Evolutionary conservation across 2,113 vertebrate genomes (phyloP), one percentile per base, ranked within the genome.

Genomic region (Sterna hirundo): DNA sequence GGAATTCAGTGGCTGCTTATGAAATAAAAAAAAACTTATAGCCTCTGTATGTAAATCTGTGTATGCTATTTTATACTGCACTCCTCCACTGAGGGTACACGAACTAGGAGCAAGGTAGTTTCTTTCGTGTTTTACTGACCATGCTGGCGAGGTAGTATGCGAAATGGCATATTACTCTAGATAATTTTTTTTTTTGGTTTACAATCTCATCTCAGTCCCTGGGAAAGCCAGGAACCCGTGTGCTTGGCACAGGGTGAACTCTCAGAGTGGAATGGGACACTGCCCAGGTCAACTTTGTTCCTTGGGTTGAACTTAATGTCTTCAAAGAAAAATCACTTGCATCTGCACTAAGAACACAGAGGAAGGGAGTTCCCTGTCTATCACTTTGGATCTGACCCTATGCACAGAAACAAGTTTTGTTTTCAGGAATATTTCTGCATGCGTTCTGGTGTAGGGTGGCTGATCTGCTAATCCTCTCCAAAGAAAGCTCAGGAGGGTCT

Each of bases 131-230:
- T 55, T 77, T 30, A 62, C 29, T 46, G 36, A 42, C 29, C 20
- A 8, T 1, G 2, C 22, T 66, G 32, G 4, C 1, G 1, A 77
- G 25, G 21, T 21, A 25, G 9, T 26, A 7, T 23, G 25, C 42
- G 23, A 79, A 83, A 76, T 21, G 3, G 2, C 7, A 8, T 62
- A 18, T 36, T 51, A 60, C 7, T 70, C 3, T 42, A 38, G 15
- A n/a, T n/a, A n/a, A 2, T 81, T 92, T 77, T 30, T 62, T 80
- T 5, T 60, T 74, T 55, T n/a, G n/a, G 14, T 49, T 94, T 60
- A 14, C 13, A 47, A 10, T 17, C 3, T 0, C 8, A 13, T 22
- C 46, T 65, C 15, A 57, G 13, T 6, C 75, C 32, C 29, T 0
- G 3, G 29, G 26, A 30, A 2, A 64, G 26, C 6, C 51, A 61